Evolutionary conservation across 2,888 invertebrate species (phyloP), one percentile per base, ranked within the genome.

Genomic region (Acleris laterana): DNA sequence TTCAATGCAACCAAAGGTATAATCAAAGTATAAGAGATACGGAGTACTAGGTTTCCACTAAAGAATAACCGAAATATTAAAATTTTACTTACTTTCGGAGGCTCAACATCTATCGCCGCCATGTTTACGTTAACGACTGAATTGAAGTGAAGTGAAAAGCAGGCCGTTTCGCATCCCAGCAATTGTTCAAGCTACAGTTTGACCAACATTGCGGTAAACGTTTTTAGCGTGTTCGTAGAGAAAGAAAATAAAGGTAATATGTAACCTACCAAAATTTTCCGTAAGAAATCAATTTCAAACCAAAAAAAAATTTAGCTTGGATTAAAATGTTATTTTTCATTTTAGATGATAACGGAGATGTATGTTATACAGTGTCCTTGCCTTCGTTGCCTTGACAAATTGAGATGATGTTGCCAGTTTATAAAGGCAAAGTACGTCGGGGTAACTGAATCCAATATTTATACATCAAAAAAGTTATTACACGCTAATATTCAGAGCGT

Each of bases 71-170:
- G 70, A 38, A 72, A 72, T 73, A 77, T 84, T 86, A 46, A 17
- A 51, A 2, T 55, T 50, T 44, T 59, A 60, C 65, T 90, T 82
- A 93, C 93, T 88, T 93, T 93, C 56, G 85, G 84, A 72, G 79
- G 77, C 74, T 93, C 93, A 74, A 90, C 90, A 76, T 93, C 93
- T 71, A 93, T 90, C 76, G 94, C 94, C 87, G 95, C 95, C 95
- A 95, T 95, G 87, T 94, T 94, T 92, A 84, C 81, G 82, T 83
- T 87, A 87, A 84, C 87, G 84, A 85, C 79, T 83, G 74, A 77
- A 71, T 58, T 65, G 55, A 69, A 73, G 58, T 75, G 77, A 83
- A 82, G 68, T 75, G 32, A 71, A 73, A 65, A 57, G 32, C 61
- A 68, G 59, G 63, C 64, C 49, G 56, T 52, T 70, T 58, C 63